phyloP scores from a whole-genome alignment of 2,113 vertebrate species.

The Eidolon helvum region DNA sequence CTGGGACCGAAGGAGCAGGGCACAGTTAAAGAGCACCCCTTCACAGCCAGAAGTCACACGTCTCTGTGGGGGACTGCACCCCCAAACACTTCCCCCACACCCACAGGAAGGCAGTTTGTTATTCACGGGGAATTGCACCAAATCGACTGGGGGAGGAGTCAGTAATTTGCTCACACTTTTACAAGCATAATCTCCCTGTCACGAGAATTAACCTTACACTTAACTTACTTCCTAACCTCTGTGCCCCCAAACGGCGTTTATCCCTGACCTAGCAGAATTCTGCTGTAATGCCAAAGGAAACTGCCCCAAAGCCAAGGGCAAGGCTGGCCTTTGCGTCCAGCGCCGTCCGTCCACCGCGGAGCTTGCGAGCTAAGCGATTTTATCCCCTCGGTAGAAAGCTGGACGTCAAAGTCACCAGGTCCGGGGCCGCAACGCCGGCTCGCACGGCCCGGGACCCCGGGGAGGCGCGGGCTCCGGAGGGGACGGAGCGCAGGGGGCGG shows the following conservation, averaged over 20 bases:
- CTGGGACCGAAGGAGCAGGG: background rate
- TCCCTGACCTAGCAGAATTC: background rate
- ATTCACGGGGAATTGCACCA: background rate
- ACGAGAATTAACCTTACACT: too few species aligned
- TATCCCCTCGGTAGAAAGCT: too few species aligned
- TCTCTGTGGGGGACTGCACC: too few species aligned
- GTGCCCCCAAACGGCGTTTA: background rate
- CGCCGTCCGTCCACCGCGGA: too few species aligned
- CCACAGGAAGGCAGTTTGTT: background rate
- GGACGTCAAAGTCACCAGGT: background rate
- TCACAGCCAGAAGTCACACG: background rate
- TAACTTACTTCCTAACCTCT: too few species aligned
- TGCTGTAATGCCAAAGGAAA: background rate
- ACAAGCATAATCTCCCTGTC: background rate
- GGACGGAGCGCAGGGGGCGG: background rate
- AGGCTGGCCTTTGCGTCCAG: background rate
- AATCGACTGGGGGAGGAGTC: background rate
- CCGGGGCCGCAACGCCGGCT: background rate
- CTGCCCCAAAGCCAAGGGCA: background rate
- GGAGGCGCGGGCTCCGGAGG: background rate
- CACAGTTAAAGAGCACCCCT: too few species aligned
- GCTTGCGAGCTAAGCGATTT: background rate
- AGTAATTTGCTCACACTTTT: background rate
- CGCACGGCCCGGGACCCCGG: background rate
- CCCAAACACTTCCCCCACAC: too few species aligned